phyloP scores from a whole-genome alignment of 2,113 vertebrate species.

The Litocranius walleri region DNA sequence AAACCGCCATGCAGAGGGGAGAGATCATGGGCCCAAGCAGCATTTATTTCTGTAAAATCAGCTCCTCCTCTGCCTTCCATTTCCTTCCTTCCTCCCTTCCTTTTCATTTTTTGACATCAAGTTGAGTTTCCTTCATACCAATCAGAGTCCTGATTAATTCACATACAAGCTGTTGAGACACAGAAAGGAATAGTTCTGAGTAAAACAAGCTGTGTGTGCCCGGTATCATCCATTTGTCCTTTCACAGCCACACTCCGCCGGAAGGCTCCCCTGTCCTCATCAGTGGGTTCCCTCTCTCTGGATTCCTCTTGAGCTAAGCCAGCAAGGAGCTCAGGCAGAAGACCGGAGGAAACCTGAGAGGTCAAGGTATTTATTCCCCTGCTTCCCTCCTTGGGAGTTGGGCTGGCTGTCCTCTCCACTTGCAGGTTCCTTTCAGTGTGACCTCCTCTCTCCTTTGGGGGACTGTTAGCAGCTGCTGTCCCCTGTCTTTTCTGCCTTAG shows the following conservation, averaged over 20 bases:
- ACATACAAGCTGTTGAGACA: neutral
- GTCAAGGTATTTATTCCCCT: neutral
- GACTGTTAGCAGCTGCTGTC: neutral
- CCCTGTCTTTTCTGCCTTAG: neutral
- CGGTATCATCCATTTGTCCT: neutral
- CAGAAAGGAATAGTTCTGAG: neutral
- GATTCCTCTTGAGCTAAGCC: neutral
- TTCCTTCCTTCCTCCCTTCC: neutral
- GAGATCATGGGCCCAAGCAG: neutral
- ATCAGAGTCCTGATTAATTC: neutral
- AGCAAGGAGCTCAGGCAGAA: neutral
- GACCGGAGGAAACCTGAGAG: neutral
- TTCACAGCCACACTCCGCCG: neutral
- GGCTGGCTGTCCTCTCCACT: neutral
- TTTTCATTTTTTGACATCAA: neutral
- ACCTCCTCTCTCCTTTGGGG: neutral
- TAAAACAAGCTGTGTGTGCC: neutral
- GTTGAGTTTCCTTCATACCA: neutral
- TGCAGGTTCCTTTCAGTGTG: neutral
- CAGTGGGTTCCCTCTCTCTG: neutral
- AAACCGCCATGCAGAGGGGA: neutral
- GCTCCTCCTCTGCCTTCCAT: neutral
- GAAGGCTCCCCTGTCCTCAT: neutral
- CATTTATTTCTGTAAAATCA: neutral
- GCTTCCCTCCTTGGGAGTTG: neutral